Conservation (phyloP, 2,888 invertebrate species). For the Orchestes rusci region DNA sequence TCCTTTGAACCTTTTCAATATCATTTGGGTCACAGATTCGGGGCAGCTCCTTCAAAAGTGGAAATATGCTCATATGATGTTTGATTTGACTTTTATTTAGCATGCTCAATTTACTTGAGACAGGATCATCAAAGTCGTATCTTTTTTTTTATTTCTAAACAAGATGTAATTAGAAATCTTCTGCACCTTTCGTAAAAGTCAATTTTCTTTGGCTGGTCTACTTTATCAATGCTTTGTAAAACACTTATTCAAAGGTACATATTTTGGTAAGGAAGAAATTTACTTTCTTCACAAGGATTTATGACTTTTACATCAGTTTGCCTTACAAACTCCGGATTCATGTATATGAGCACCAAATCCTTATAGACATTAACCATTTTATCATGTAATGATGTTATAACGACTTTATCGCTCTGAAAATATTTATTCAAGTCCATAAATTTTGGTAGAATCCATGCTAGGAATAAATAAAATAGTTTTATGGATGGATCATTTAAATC, state of each 20-base stretch:
- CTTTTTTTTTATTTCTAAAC: conserved; percentile 2
- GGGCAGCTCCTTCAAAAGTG: neutral
- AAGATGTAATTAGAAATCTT: conserved; percentile 2
- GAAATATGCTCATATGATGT: neutral
- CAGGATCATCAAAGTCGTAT: conserved; percentile 6
- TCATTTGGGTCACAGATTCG: too few species aligned
- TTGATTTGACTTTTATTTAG: neutral
- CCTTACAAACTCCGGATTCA: conserved; percentile 4
- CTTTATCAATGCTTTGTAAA: neutral
- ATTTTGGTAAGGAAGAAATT: conserved; percentile 2
- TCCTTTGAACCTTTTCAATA: neutral
- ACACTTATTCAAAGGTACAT: conserved; percentile 6
- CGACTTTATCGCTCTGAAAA: conserved; percentile 7
- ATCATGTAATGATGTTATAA: neutral
- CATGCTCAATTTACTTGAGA: neutral
- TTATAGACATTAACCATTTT: conserved; percentile 1
- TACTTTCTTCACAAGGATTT: neutral
- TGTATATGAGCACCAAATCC: neutral
- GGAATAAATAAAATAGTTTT: conserved; percentile 3
- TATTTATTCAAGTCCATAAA: conserved; percentile 3
- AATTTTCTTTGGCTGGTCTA: neutral
- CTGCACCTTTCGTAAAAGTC: conserved; percentile 2
- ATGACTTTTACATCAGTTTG: neutral
- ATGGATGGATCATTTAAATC: neutral
- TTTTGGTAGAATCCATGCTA: conserved; percentile 4